Evolutionary conservation across 2,888 invertebrate species (phyloP).

Genomic region (Folsomia candida): DNA sequence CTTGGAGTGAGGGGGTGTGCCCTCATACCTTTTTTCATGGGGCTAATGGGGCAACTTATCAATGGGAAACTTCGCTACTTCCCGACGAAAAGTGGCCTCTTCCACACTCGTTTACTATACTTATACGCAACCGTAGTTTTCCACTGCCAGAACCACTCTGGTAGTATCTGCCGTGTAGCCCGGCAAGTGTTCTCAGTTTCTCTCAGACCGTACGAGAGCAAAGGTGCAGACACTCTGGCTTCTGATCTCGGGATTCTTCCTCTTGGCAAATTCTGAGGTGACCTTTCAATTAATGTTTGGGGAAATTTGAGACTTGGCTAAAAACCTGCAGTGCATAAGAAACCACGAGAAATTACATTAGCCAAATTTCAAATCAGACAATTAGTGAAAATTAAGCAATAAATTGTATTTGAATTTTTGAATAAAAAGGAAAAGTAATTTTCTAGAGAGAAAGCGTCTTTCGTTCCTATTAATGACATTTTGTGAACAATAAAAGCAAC

Average conservation of each 20-base stretch:
- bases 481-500: neutral
- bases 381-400: no score
- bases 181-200: slow-evolving; percentile 12
- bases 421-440: no score
- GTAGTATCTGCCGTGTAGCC: slow-evolving; percentile 18
- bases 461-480: no score
- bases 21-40: neutral
- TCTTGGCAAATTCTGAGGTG: neutral
- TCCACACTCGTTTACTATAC: slow-evolving; percentile 55
- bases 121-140: slow-evolving; percentile 50
- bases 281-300: neutral
- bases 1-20: neutral
- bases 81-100: slow-evolving; percentile 47
- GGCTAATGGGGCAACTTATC: slow-evolving; percentile 13
- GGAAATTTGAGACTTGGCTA: neutral
- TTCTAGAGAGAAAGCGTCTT: no score
- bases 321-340: no score
- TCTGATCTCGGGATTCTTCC: no score
- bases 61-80: slow-evolving; percentile 51
- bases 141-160: no score
- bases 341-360: neutral
- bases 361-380: neutral
- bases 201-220: neutral
- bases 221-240: neutral
- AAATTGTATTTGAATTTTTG: no score